Evolutionary conservation across 92 coral and sea anemone species (phyloP), one percentile per base, ranked within the genome.

Genomic region (Pocillopora meandrina): DNA sequence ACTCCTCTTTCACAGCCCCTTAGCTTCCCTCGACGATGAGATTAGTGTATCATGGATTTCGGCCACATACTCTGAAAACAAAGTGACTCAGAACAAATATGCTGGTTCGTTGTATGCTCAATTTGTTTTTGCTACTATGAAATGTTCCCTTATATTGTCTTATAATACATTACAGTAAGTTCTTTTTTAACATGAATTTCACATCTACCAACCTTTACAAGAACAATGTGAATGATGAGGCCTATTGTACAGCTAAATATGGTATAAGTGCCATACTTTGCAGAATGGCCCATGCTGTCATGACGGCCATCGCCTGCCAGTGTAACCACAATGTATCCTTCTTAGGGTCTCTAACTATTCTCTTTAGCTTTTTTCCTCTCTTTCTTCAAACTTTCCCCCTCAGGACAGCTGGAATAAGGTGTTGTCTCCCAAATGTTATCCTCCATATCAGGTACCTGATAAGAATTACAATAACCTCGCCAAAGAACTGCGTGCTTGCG

Each of bases 61-160:
- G 15, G 65, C 82, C 7, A 88, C 90, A 84, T 91, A 91, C 31
- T 78, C 94, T 91, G 86, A 80, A 84, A 79, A 77, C 74, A 83
- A 65, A 73, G 61, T 52, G 76, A 12, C 59, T 36, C 56, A 73
- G 62, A 73, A 72, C n/a, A 72, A 60, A 72, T 42, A 72, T 72
- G 9, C 76, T 72, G 14, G 76, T 58, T 72, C 16, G 36, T 47
- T 58, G 19, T 72, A 72, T 47, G 26, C 26, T 23, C 26, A 72
- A 14, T 60, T 72, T 20, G 10, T 31, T 72, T 60, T 72, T 42
- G 52, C 59, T 14, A 60, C 76, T 72, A 60, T 58, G 76, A 72
- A 72, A 72, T 72, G 52, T 72, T 72, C 52, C 76, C 23, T 72
- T 72, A 15, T 42, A 72, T 60, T 42, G 42, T 72, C 8, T 23